Conservation (phyloP, 2,888 invertebrate genomes). For the Deladenus siricidicola region DNA sequence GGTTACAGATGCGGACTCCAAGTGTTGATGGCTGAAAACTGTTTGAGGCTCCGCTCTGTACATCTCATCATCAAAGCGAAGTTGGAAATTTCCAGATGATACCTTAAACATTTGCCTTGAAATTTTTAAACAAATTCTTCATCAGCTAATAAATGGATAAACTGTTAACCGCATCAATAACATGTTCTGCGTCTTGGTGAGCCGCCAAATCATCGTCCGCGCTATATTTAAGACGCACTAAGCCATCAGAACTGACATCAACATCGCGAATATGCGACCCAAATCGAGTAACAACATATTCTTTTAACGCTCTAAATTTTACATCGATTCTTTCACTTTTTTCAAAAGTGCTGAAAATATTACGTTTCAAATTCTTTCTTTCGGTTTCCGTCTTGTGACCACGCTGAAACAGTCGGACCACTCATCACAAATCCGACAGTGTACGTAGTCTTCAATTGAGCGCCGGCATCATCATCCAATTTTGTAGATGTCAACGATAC, state of each 20-base stretch:
- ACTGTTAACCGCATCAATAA: background rate
- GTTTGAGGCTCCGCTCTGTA: conserved; percentile 10
- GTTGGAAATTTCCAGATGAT: conserved; percentile 6
- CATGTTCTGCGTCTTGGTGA: background rate
- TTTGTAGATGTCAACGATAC: conserved; percentile 29
- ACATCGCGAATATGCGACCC: background rate
- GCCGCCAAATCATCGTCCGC: background rate
- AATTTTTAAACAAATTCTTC: background rate
- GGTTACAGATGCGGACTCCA: background rate
- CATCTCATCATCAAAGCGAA: conserved; percentile 6
- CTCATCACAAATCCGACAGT: conserved; percentile 39
- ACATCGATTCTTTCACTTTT: too few species aligned
- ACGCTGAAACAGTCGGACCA: conserved; percentile 26
- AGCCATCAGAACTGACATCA: background rate
- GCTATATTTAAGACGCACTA: background rate
- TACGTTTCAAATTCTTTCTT: background rate
- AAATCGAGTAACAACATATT: background rate
- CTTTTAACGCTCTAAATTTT: background rate
- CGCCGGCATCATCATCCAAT: conserved; percentile 23
- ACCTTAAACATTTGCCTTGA: background rate
- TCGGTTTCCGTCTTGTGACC: background rate
- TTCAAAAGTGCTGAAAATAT: too few species aligned
- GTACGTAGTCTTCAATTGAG: conserved; percentile 22
- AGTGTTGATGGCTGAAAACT: conserved; percentile 9
- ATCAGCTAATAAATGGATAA: conserved; percentile 11